These are phyloP conservation scores for Melanophora roralis DNA, from an alignment of 2,888 invertebrate species.

Conservation along the genomic window DNA sequence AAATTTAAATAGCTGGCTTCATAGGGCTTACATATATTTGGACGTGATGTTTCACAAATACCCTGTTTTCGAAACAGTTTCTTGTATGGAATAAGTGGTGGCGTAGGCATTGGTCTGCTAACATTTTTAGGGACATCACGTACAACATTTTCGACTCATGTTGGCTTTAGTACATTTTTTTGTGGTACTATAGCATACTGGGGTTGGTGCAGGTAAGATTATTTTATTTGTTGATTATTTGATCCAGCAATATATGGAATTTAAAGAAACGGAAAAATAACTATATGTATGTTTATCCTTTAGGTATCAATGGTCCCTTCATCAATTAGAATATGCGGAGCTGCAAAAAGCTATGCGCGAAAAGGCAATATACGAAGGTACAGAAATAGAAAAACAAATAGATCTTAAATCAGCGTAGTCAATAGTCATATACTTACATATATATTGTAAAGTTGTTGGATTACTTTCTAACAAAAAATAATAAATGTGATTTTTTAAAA, in stretches of 20 bases:
- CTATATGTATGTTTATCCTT: too few species aligned
- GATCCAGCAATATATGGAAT: too few species aligned
- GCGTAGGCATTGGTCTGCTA: slow-evolving; percentile 82
- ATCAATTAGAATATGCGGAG: slow-evolving; percentile 82
- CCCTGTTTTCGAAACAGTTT: slow-evolving; percentile 89
- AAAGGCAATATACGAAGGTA: slow-evolving; percentile 82
- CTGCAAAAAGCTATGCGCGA: slow-evolving; percentile 81
- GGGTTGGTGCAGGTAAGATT: slow-evolving; percentile 80
- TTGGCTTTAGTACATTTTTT: slow-evolving; percentile 83
- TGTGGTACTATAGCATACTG: slow-evolving; percentile 83
- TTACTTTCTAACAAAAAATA: too few species aligned
- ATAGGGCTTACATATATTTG: slow-evolving; percentile 82
- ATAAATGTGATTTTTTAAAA: too few species aligned
- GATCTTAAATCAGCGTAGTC: slow-evolving; percentile 62
- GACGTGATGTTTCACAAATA: slow-evolving; percentile 84
- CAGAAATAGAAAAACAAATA: slow-evolving; percentile 77
- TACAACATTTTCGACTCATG: slow-evolving; percentile 80
- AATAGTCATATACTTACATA: too few species aligned
- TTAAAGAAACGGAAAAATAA: background rate
- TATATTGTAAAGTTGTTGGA: too few species aligned
- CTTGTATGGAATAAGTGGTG: slow-evolving; percentile 85
- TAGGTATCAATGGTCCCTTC: slow-evolving; percentile 83
- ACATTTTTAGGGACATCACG: slow-evolving; percentile 87
- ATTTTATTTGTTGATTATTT: too few species aligned
- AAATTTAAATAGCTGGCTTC: slow-evolving; percentile 63